Base-by-base conservation (phyloP, 2,797 vertebrate species). In the Meriones psammophilus region DNA sequence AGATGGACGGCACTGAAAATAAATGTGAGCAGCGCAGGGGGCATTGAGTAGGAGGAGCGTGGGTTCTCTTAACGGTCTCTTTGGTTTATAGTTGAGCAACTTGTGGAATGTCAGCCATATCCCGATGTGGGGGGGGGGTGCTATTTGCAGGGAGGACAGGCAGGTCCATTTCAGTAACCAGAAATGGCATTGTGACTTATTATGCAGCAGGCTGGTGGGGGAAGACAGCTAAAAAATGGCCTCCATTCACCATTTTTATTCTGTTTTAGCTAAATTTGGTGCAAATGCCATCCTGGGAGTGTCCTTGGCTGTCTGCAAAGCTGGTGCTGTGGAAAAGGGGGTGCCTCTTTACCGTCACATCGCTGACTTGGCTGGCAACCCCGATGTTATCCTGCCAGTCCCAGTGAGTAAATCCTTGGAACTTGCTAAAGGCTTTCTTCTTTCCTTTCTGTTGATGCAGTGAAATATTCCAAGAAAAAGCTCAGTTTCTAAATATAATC, bases 301-400 rank as follows among this genome's bases (percentile, higher is more conserved):
- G 15, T 99, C 99, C 96, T 98, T 99, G 98, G 99, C 99, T 88
- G 99, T 99, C 96, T 99, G 99, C 99, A 99, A 99, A 98, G 99
- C 99, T 85, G 99, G 99, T 85, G 99, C 99, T 68, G 99, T 99
- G 79, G 99, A 99, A 98, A 99, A 99, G 97, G 99, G 99, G 0
- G 99, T 99, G 14, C 99, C 99, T 46, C 98, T 99, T 88, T 99
- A 99, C 98, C 99, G 99, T 28, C 99, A 99, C 98, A 99, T 99
- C 0, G 99, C 99, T 4, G 99, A 99, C 97, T 98, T 99, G 2
- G 99, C 99, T 96, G 99, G 99, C 50, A 99, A 99, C 60, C 88
- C 99, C 0, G 99, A 99, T n/a, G 99, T 99, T 98, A 99, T 99
- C 97, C 99, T 99, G 28, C 99, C 99, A 0, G 99, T 99, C 39